phyloP scores from a whole-genome alignment of 1,140 invertebrate species.

The Euglossa dilemma region DNA sequence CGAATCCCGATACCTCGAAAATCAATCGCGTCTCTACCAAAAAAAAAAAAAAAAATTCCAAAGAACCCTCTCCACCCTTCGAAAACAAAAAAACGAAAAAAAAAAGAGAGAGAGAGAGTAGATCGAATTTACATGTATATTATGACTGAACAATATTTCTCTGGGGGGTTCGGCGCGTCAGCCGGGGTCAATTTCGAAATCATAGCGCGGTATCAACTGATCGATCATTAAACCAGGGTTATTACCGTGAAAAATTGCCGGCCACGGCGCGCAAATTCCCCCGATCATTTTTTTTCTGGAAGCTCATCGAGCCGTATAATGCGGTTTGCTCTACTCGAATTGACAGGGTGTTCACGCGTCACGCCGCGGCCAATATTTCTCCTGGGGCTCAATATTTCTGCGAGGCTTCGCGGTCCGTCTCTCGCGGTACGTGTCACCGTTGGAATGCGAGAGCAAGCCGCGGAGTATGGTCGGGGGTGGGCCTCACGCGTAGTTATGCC shows the following conservation, averaged over 20 bases:
- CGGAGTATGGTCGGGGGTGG: not conserved
- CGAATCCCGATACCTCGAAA: not conserved
- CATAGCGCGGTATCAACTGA: slow-evolving; percentile 40
- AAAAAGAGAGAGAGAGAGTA: not conserved
- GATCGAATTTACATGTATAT: slow-evolving; percentile 38
- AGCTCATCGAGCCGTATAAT: slow-evolving; percentile 44
- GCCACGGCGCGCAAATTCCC: slow-evolving; percentile 17
- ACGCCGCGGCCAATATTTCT: slow-evolving; percentile 61
- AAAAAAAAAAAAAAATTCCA: not conserved
- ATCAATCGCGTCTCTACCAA: slow-evolving; percentile 22
- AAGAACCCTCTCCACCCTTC: too few relatives aligned
- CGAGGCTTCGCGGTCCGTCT: slow-evolving; percentile 57
- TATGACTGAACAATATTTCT: slow-evolving; percentile 34
- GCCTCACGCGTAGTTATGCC: slow-evolving; percentile 70
- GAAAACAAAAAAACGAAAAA: not conserved
- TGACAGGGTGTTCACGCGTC: slow-evolving; percentile 57
- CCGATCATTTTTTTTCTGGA: slow-evolving; percentile 13
- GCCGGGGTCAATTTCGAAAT: slow-evolving; percentile 40
- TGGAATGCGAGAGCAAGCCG: slow-evolving; percentile 55
- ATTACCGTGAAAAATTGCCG: slow-evolving; percentile 46
- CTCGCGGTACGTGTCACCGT: slow-evolving; percentile 60
- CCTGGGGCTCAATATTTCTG: slow-evolving; percentile 61
- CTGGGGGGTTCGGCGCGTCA: not conserved
- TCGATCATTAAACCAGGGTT: slow-evolving; percentile 49
- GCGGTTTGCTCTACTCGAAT: slow-evolving; percentile 58